Evolutionary conservation across 2,797 vertebrate genomes (phyloP), one percentile per base, ranked within the genome.

Genomic region (Nannoperca obscura): DNA sequence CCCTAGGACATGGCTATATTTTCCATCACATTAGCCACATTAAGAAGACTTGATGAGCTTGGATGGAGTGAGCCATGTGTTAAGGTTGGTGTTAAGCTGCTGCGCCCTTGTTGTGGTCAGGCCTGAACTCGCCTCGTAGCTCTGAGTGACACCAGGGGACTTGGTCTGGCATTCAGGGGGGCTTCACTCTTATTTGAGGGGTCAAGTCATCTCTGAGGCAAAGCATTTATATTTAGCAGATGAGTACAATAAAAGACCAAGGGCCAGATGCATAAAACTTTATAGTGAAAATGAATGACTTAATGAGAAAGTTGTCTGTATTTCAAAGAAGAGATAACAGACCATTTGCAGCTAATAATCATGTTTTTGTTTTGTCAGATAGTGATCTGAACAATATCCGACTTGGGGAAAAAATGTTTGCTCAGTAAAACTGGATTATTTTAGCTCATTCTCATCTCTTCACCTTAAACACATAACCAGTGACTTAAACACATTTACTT

Each of bases 41-140:
- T 80, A 82, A 65, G 84, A 32, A 58, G 74, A 83, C 77, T 78
- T 82, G 76, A 79, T 32, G 84, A 86, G 87, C 71, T 76, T 52
- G 76, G 85, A 82, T 78, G 71, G 57, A 86, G 65, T 58, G 83
- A 91, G 80, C 80, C 82, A 78, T 78, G 80, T 86, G 82, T 87
- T 86, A 83, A 88, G 71, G 86, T 75, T 69, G 75, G 79, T 85
- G 88, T 90, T 89, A 90, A 92, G 90, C 88, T 84, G 74, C 71
- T 65, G 82, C n/a, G 6, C 63, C 75, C 76, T 86, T 71, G 73
- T 62, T 74, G 68, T 71, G 46, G 54, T 73, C 78, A 69, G 74
- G 82, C 55, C 71, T 68, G 70, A 85, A 87, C 86, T 86, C 59
- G 65, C 62, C 82, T 83, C 53, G 17, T 46, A 67, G 81, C 78